Evolutionary conservation across 2,888 invertebrate species (phyloP).

Genomic region (Clanis bilineata): DNA sequence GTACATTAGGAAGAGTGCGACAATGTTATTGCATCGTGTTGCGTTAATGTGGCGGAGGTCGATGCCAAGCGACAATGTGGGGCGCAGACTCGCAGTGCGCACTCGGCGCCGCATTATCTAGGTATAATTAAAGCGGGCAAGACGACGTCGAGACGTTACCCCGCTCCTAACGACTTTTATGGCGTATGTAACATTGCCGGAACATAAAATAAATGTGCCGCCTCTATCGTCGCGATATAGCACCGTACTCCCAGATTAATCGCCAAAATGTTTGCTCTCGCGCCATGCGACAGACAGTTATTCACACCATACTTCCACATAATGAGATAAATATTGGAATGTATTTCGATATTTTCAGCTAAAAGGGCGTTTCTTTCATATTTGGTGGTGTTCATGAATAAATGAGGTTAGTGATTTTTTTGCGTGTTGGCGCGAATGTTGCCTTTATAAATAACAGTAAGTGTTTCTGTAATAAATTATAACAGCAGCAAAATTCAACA

Average conservation of each 20-base stretch:
- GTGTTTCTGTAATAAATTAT: not conserved
- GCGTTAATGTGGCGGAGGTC: slow-evolving; percentile 60
- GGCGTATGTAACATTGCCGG: slow-evolving; percentile 81
- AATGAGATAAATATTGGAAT: slow-evolving; percentile 60
- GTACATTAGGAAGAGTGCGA: slow-evolving; percentile 62
- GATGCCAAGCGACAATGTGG: slow-evolving; percentile 39
- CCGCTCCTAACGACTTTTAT: slow-evolving; percentile 81
- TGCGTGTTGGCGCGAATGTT: not conserved
- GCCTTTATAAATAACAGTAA: not conserved
- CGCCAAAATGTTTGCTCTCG: slow-evolving; percentile 76
- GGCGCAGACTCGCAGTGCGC: slow-evolving; percentile 53
- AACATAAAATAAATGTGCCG: slow-evolving; percentile 81
- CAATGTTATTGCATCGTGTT: slow-evolving; percentile 71
- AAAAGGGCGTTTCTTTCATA: slow-evolving; percentile 24
- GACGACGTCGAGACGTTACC: slow-evolving; percentile 80
- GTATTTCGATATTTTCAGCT: slow-evolving; percentile 39
- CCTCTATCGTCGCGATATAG: slow-evolving; percentile 68
- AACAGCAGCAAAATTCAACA: not conserved
- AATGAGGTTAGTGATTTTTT: not conserved
- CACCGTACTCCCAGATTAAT: slow-evolving; percentile 75
- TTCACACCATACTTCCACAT: slow-evolving; percentile 54
- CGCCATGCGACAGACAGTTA: slow-evolving; percentile 62
- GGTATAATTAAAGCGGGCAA: slow-evolving; percentile 79
- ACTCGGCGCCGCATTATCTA: slow-evolving; percentile 72
- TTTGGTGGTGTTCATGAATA: not conserved